Percentiles rank a stretch among this genome's conserved stretches.
Evolutionary conservation across 2,113 vertebrate species (phyloP).

Genomic region (Scomber japonicus): DNA sequence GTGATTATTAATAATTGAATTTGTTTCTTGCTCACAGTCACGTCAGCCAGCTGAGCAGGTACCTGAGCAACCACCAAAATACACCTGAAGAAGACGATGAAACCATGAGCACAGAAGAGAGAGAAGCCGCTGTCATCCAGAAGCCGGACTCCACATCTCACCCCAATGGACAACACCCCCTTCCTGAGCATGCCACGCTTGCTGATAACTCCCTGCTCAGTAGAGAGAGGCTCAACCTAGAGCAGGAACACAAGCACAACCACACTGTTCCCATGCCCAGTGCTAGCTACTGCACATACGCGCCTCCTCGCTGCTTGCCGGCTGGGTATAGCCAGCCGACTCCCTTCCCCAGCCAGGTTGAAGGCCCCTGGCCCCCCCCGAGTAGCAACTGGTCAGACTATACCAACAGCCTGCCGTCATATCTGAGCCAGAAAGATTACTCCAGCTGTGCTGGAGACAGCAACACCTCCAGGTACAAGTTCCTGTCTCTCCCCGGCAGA

Average conservation of each 20-base stretch:
- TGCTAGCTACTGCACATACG: slow-evolving; percentile 60
- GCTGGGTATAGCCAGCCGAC: slow-evolving; percentile 72
- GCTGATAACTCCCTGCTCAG: slow-evolving; percentile 3
- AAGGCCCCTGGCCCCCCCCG: slow-evolving; percentile 63
- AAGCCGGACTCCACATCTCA: not conserved
- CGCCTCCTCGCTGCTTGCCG: slow-evolving; percentile 52
- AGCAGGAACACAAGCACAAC: slow-evolving; percentile 24
- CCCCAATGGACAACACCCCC: not conserved
- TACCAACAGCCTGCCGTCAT: slow-evolving; percentile 72
- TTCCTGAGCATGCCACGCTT: not conserved
- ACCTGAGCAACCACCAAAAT: slow-evolving; percentile 60
- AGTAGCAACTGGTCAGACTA: slow-evolving; percentile 74
- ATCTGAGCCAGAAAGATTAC: slow-evolving; percentile 58
- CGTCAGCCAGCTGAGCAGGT: slow-evolving; percentile 46
- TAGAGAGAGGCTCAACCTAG: not conserved
- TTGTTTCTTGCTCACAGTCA: slow-evolving; percentile 24
- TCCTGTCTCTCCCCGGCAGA: slow-evolving; percentile 55
- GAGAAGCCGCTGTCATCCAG: not conserved
- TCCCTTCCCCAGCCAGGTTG: slow-evolving; percentile 79
- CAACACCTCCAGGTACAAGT: slow-evolving; percentile 59
- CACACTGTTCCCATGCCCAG: slow-evolving; percentile 1
- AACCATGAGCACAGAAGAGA: slow-evolving; percentile 75
- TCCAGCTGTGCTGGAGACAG: slow-evolving; percentile 56
- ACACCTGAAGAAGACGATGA: slow-evolving; percentile 85
- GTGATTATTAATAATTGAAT: too few species aligned